Conservation (phyloP, 1,140 invertebrate genomes). For the Triops longicaudatus region DNA sequence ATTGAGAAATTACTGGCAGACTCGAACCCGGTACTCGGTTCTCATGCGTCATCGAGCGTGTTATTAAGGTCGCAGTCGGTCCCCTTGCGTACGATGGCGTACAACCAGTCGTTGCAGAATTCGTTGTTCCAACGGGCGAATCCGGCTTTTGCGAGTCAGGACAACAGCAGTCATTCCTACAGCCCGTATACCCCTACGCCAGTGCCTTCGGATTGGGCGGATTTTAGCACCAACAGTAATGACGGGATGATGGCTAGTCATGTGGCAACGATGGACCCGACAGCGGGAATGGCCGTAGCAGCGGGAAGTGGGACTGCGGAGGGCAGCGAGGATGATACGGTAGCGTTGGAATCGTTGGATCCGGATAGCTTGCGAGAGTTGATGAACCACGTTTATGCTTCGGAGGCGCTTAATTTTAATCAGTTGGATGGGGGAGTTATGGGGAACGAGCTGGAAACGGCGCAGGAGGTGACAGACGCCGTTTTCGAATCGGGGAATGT, state of each 20-base stretch:
- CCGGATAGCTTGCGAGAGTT: background rate
- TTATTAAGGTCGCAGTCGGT: constrained; percentile 62
- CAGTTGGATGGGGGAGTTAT: background rate
- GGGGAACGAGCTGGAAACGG: background rate
- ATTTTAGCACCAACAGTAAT: constrained; percentile 43
- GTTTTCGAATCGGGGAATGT: background rate
- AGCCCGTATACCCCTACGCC: constrained; percentile 51
- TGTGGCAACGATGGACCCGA: background rate
- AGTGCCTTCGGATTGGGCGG: constrained; percentile 57
- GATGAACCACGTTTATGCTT: background rate
- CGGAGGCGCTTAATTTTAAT: background rate
- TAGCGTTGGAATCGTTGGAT: background rate
- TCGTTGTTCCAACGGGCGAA: background rate
- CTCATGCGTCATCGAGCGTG: background rate
- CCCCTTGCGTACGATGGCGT: constrained; percentile 55
- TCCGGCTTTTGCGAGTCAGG: background rate
- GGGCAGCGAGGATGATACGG: background rate
- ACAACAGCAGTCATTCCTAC: constrained; percentile 36
- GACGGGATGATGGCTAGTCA: background rate
- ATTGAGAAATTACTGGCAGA: constrained; percentile 23
- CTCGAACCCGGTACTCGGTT: background rate
- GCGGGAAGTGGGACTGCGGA: background rate
- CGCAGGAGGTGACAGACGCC: background rate
- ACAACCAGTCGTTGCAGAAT: background rate
- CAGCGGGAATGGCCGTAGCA: background rate